Percentiles rank a stretch among this genome's conserved stretches.
phyloP scores from a whole-genome alignment of 2,113 vertebrate species.

The Atractosteus spatula region DNA sequence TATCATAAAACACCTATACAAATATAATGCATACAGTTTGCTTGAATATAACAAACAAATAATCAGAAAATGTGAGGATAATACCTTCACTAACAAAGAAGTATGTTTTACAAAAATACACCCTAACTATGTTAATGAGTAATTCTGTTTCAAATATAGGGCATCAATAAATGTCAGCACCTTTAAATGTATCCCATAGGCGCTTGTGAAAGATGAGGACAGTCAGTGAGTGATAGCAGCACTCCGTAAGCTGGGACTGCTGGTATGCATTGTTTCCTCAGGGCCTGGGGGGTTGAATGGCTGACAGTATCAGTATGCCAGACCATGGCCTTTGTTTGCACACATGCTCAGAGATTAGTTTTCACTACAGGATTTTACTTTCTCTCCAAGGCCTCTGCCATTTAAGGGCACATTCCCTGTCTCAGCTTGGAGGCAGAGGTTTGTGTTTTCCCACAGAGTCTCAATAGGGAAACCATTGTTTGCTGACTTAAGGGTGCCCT shows the following conservation, averaged over 20 bases:
- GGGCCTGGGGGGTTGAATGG: neutral
- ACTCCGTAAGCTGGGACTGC: neutral
- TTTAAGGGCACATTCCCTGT: constrained; percentile 44
- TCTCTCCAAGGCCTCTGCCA: neutral
- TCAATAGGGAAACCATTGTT: constrained; percentile 66
- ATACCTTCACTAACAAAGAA: too few species aligned
- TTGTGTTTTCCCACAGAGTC: constrained; percentile 54
- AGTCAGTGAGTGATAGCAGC: too few species aligned
- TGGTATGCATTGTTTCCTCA: neutral
- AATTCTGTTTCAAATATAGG: too few species aligned
- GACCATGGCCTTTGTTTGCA: neutral
- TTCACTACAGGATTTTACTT: constrained; percentile 18
- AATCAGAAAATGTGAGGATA: too few species aligned
- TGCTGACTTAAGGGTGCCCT: constrained; percentile 56
- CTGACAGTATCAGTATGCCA: neutral
- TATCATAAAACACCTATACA: too few species aligned
- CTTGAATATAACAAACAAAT: too few species aligned
- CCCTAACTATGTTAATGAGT: too few species aligned
- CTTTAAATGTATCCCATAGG: too few species aligned
- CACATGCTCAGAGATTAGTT: constrained; percentile 5
- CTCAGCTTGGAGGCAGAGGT: constrained; percentile 29
- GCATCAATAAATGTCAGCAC: too few species aligned
- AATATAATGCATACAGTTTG: too few species aligned
- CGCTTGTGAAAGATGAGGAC: too few species aligned
- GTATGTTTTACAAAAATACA: too few species aligned